Percentiles rank a stretch among this genome's conserved stretches.
Evolutionary conservation across 2,797 vertebrate genomes (phyloP).

Genomic region (Fistularia commersonii): DNA sequence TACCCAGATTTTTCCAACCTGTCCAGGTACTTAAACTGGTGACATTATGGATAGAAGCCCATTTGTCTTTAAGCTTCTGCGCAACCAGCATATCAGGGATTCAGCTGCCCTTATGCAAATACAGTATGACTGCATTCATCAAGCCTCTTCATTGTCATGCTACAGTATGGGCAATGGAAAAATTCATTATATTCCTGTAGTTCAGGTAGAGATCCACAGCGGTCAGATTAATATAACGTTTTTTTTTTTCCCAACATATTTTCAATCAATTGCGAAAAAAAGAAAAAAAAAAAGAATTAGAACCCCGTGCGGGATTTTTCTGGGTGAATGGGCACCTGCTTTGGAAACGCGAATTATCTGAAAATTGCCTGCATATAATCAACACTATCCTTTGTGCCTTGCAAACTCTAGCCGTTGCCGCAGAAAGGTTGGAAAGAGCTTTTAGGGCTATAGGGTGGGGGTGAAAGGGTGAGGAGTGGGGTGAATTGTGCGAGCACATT

Average conservation of each 20-base stretch:
- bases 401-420: slow-evolving; percentile 31
- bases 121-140: slow-evolving; percentile 11
- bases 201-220: slow-evolving; percentile 6
- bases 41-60: slow-evolving; percentile 14
- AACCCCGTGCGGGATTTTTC: too few species aligned
- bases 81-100: slow-evolving; percentile 1
- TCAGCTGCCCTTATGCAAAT: slow-evolving; percentile 22
- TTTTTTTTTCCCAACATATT: too few species aligned
- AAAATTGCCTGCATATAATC: slow-evolving; percentile 12
- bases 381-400: slow-evolving; percentile 22
- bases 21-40: slow-evolving; percentile 27
- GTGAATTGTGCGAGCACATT: slow-evolving; percentile 60
- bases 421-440: slow-evolving; percentile 38
- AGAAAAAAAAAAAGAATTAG: too few species aligned
- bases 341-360: slow-evolving; percentile 15
- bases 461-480: slow-evolving; percentile 50
- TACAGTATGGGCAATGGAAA: too few species aligned
- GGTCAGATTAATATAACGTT: slow-evolving; percentile 8
- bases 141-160: slow-evolving; percentile 25
- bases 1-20: slow-evolving; percentile 18
- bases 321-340: slow-evolving; percentile 8
- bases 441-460: slow-evolving; percentile 38
- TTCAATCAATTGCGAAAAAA: too few species aligned
- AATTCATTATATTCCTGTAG: slow-evolving; percentile 11
- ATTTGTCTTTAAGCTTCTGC: slow-evolving; percentile 27